Evolutionary conservation across 2,797 vertebrate genomes (phyloP).

Genomic region (Neomorphus geoffroyi): DNA sequence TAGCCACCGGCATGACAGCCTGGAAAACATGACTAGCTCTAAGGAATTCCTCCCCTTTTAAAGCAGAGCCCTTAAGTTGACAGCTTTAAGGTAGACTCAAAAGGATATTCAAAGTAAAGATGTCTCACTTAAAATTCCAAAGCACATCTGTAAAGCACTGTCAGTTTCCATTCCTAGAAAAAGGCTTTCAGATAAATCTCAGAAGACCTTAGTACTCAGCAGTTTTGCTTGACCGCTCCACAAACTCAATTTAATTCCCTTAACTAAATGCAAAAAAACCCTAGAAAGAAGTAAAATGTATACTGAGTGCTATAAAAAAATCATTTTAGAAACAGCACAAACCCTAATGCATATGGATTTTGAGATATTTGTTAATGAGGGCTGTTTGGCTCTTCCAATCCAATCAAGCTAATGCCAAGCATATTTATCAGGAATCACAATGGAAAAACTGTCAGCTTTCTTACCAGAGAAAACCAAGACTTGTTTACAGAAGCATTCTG

Average conservation of each 20-base stretch:
- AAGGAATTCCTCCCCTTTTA: not conserved
- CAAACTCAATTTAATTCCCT: not conserved
- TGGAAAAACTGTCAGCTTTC: not conserved
- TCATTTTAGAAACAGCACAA: not conserved
- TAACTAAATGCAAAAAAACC: not conserved
- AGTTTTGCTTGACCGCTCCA: not conserved
- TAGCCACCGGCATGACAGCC: not conserved
- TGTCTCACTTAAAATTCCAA: not conserved
- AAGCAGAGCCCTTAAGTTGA: not conserved
- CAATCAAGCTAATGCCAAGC: not conserved
- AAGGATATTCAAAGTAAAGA: not conserved
- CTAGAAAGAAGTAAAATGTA: not conserved
- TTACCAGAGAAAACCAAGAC: not conserved
- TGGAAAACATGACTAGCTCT: not conserved
- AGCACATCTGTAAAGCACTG: not conserved
- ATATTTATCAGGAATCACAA: slow-evolving; percentile 14
- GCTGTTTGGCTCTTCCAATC: not conserved
- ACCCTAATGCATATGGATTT: not conserved
- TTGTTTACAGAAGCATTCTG: not conserved
- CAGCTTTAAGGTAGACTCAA: not conserved
- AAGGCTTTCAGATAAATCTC: not conserved
- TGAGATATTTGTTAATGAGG: not conserved
- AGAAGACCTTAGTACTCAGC: not conserved
- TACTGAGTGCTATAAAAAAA: not conserved
- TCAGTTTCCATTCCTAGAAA: not conserved